Evolutionary conservation across 2,888 invertebrate genomes (phyloP), one percentile per base, ranked within the genome.

Genomic region (Drosophila fulvimacula): DNA sequence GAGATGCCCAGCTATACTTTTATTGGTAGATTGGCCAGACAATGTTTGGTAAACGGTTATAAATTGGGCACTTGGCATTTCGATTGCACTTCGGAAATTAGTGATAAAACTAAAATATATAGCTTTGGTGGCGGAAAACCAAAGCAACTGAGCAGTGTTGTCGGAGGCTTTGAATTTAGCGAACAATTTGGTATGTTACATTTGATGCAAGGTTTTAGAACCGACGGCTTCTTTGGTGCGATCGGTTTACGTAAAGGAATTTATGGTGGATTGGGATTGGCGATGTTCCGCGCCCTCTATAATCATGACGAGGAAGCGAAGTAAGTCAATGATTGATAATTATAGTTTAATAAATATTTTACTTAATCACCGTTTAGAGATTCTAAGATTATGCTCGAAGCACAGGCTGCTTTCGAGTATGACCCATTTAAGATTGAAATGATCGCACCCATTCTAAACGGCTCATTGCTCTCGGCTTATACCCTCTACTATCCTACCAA

Each of bases 61-160:
- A 32, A 49, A 5, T 7, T 49, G 13, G 19, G 15, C 4, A 32
- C 49, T 32, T 49, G 49, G 49, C 49, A 10, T 19, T 49, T 49
- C 49, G 49, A 49, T 1, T 49, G 49, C 10, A 19, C 32, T 11
- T n/a, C 49, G 7, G 32, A 7, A 1, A 4, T 49, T 1, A 19
- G 9, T 19, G 19, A 49, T 1, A 1, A 15, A 7, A 1, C 0
- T 2, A 19, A 7, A 9, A 4, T 49, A 1, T 32, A 49, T 32
- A 49, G 49, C 32, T 49, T 32, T 13, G 49, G 49, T 13, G 32
- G 3, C 5, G 49, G 49, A 0, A 32, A 11, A 7, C 30, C 48
- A 3, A 0, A 19, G 5, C 30, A 30, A 19, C 11, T 7, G 9
- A 13, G 4, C 1, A 2, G 3, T 13, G 30, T 49, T 32, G 0